These are phyloP conservation scores for Caretta caretta DNA, from an alignment of 2,113 vertebrate species.

Conservation along the genomic window DNA sequence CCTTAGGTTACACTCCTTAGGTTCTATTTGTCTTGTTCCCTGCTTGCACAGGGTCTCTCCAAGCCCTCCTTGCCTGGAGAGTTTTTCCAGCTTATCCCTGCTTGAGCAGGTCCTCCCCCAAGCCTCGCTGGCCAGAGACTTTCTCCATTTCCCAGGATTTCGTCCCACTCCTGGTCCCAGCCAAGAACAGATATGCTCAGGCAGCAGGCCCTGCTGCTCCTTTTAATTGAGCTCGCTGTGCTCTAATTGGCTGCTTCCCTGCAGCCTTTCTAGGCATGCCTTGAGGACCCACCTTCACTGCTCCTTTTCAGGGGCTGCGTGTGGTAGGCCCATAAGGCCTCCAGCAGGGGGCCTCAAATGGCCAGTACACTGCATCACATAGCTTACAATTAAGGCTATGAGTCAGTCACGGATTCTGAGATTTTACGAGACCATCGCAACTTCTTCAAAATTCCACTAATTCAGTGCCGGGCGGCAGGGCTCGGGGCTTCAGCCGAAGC, in stretches of 20 bases:
- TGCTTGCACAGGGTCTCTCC: neutral
- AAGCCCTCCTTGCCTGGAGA: neutral
- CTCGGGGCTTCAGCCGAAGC: neutral
- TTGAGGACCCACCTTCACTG: neutral
- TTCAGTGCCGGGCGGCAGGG: neutral
- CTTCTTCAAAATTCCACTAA: neutral
- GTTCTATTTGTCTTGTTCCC: neutral
- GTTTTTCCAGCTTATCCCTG: neutral
- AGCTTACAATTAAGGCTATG: neutral
- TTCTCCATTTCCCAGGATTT: neutral
- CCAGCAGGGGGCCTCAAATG: neutral
- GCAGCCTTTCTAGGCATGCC: neutral
- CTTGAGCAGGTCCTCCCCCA: neutral
- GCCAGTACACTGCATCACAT: neutral
- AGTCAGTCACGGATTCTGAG: neutral
- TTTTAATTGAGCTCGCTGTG: neutral
- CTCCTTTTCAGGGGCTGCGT: neutral
- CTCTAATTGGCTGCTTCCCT: neutral
- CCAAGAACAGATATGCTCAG: neutral
- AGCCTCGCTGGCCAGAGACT: neutral
- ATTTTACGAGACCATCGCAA: neutral
- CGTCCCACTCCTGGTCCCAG: neutral
- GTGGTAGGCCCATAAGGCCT: neutral
- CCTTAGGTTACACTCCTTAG: neutral
- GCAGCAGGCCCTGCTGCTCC: neutral